These are phyloP conservation scores for Chelonoidis abingdonii DNA, from an alignment of 2,113 vertebrate genomes.

Conservation along the genomic window DNA sequence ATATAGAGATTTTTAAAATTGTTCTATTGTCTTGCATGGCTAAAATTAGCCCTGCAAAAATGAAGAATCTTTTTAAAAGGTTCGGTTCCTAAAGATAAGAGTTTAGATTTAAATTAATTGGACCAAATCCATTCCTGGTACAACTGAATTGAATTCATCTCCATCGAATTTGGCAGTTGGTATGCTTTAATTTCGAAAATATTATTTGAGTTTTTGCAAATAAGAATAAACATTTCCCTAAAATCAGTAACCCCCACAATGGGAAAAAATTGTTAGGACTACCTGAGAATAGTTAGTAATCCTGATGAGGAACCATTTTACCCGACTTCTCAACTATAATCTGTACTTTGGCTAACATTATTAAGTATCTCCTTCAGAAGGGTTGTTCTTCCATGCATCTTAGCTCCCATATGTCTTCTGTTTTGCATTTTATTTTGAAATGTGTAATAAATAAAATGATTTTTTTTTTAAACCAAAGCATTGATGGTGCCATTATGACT, in stretches of 20 bases:
- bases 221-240: not conserved
- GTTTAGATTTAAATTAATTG: not conserved
- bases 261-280: not conserved
- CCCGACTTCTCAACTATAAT: not conserved
- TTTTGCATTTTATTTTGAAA: not conserved
- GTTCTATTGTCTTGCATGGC: not conserved
- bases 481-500: constrained; percentile 28
- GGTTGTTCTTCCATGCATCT: not conserved
- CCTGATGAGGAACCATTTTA: not conserved
- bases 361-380: not conserved
- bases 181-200: not conserved
- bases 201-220: not conserved
- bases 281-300: not conserved
- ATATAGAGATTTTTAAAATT: constrained; percentile 12
- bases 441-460: not conserved
- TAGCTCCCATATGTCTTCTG: not conserved
- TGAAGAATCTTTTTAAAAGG: not conserved
- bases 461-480: not conserved
- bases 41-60: constrained; percentile 5
- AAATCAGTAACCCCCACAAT: not conserved
- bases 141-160: not conserved
- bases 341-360: not conserved
- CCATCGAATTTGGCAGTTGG: not conserved
- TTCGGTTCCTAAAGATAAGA: not conserved
- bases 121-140: not conserved